These are phyloP conservation scores for Cirrhinus mrigala DNA, from an alignment of 2,797 vertebrate species.

Conservation along the genomic window DNA sequence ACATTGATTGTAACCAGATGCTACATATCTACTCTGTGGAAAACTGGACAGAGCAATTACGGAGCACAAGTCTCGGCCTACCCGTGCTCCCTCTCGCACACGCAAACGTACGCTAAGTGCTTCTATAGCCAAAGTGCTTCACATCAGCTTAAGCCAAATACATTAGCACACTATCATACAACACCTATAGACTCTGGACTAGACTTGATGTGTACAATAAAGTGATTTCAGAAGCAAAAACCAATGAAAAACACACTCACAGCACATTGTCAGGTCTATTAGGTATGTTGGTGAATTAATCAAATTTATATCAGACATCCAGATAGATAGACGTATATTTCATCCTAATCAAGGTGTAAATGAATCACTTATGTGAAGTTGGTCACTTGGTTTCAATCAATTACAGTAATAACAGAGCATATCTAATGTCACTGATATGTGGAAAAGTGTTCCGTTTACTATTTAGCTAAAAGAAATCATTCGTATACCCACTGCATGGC, in stretches of 20 bases:
- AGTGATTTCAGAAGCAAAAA: slow-evolving; percentile 18
- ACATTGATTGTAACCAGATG: slow-evolving; percentile 77
- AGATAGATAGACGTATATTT: neutral
- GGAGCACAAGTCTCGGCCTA: slow-evolving; percentile 47
- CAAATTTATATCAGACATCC: neutral
- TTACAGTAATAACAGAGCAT: neutral
- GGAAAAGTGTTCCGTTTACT: neutral
- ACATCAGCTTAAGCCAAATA: slow-evolving; percentile 56
- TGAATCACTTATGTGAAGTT: neutral
- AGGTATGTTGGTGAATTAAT: too few relatives aligned
- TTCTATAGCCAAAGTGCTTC: slow-evolving; percentile 49
- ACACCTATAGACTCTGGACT: slow-evolving; percentile 37
- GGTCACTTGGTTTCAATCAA: neutral
- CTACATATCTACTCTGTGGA: slow-evolving; percentile 71
- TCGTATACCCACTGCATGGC: neutral
- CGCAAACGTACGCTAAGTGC: slow-evolving; percentile 44
- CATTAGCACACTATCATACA: slow-evolving; percentile 59
- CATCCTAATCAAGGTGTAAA: neutral
- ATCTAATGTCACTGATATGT: neutral
- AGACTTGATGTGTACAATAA: slow-evolving; percentile 39
- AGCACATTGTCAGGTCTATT: neutral
- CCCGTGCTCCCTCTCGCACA: slow-evolving; percentile 36
- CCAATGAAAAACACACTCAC: neutral
- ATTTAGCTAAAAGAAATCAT: neutral
- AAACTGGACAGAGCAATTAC: slow-evolving; percentile 63